These are phyloP conservation scores for Silurus glanis DNA, from an alignment of 2,113 vertebrate genomes.

Conservation along the genomic window DNA sequence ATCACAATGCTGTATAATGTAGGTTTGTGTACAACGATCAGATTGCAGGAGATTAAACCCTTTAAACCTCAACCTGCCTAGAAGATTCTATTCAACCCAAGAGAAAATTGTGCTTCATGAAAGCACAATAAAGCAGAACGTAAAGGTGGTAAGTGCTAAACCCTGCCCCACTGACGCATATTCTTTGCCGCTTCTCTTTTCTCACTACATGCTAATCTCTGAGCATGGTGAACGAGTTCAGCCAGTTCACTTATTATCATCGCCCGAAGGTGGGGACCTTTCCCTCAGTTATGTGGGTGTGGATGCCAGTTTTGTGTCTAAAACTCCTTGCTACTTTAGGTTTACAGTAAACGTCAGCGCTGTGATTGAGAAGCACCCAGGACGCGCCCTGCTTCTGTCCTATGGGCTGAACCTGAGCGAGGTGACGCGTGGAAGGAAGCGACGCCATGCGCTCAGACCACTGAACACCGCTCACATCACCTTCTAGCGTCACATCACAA, in stretches of 20 bases:
- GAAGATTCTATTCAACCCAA: background rate
- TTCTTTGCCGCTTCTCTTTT: background rate
- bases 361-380: too few relatives aligned
- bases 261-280: background rate
- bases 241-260: background rate
- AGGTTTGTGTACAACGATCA: background rate
- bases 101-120: background rate
- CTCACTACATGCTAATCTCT: background rate
- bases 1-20: too few relatives aligned
- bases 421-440: slow-evolving; percentile 35
- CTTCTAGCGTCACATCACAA: background rate
- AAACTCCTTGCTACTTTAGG: background rate
- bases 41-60: background rate
- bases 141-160: background rate
- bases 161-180: background rate
- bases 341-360: slow-evolving; percentile 17
- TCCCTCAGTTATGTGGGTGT: background rate
- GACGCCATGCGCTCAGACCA: slow-evolving; percentile 27
- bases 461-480: slow-evolving; percentile 19
- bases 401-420: slow-evolving; percentile 36
- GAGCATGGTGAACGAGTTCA: background rate
- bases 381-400: slow-evolving; percentile 20
- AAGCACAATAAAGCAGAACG: background rate
- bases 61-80: background rate
- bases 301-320: background rate